Evolutionary conservation across 2,113 vertebrate species (phyloP).

Genomic region (Choloepus hoffmanni): DNA sequence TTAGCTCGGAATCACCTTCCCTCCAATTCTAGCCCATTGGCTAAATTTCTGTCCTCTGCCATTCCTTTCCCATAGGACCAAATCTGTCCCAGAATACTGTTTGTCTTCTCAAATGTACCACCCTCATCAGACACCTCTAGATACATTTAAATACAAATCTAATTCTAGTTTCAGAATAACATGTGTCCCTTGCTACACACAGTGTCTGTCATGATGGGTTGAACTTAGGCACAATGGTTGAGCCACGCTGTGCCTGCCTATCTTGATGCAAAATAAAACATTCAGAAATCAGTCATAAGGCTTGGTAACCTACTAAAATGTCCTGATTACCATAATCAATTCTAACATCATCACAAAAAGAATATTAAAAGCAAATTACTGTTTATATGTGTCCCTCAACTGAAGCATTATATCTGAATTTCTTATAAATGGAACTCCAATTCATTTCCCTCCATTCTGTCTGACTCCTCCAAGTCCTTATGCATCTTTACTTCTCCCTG

Average conservation of each 20-base stretch:
- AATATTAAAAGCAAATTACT: not conserved
- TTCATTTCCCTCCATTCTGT: not conserved
- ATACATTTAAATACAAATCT: not conserved
- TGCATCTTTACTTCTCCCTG: not conserved
- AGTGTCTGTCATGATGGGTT: not conserved
- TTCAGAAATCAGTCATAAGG: not conserved
- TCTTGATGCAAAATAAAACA: not conserved
- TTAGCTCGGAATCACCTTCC: not conserved
- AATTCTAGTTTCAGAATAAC: not conserved
- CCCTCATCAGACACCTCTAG: not conserved
- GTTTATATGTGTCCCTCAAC: not conserved
- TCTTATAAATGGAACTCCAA: not conserved
- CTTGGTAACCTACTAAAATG: not conserved
- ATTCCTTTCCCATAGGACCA: not conserved
- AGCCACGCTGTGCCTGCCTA: not conserved
- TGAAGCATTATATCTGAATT: not conserved
- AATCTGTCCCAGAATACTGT: not conserved
- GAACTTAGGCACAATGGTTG: not conserved
- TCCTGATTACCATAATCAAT: not conserved
- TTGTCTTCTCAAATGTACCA: not conserved
- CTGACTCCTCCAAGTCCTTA: slow-evolving; percentile 27
- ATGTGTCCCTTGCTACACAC: not conserved
- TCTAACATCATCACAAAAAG: not conserved
- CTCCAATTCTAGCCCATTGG: not conserved
- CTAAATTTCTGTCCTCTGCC: not conserved